phyloP scores from a whole-genome alignment of 2,888 invertebrate species.

The Nysson spinosus region DNA sequence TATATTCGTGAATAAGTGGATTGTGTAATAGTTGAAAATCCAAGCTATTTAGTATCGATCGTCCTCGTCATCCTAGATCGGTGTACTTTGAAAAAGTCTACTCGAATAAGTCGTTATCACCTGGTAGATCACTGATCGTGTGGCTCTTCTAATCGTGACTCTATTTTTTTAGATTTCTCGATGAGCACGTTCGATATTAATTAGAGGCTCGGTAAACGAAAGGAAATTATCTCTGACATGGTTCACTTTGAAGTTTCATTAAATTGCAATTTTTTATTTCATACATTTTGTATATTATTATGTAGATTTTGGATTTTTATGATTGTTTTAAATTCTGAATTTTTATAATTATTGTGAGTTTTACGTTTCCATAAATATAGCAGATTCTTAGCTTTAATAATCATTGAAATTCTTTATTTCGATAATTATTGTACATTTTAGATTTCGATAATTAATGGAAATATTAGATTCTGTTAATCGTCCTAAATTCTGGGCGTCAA shows the following conservation, averaged over 20 bases:
- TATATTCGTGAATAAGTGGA: too few relatives aligned
- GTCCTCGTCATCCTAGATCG: conserved; percentile 30
- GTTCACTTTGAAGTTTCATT: too few relatives aligned
- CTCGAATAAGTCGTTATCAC: conserved; percentile 34
- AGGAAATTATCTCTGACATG: conserved; percentile 29
- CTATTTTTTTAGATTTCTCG: conserved; percentile 44
- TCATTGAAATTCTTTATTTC: too few relatives aligned
- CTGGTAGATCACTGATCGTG: conserved; percentile 25
- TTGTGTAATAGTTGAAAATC: too few relatives aligned
- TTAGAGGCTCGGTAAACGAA: not conserved
- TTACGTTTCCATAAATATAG: too few relatives aligned
- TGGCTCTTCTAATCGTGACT: conserved; percentile 26
- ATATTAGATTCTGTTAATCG: too few relatives aligned
- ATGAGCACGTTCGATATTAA: conserved; percentile 22
- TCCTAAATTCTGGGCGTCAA: too few relatives aligned
- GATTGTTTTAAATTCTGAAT: not conserved
- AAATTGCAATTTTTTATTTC: too few relatives aligned
- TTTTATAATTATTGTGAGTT: not conserved
- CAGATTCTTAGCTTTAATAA: too few relatives aligned
- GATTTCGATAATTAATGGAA: too few relatives aligned
- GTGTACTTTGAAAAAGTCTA: conserved; percentile 37
- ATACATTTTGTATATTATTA: too few relatives aligned
- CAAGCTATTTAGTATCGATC: conserved; percentile 1
- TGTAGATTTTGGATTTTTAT: not conserved
- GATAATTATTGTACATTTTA: too few relatives aligned